phyloP scores from a whole-genome alignment of 2,888 invertebrate genomes.

The Nipponacmea schrenckii region DNA sequence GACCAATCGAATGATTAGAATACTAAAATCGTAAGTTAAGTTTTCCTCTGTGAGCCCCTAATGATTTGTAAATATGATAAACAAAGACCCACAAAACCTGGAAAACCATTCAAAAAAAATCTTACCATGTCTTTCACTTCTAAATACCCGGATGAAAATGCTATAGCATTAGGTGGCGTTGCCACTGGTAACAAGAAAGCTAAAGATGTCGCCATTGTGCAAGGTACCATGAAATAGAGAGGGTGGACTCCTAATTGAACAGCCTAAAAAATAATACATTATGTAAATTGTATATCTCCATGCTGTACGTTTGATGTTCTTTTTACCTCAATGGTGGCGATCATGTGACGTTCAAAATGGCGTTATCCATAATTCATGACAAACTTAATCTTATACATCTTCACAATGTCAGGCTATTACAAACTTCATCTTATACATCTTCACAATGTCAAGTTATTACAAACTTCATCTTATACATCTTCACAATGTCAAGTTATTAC shows the following conservation, averaged over 20 bases:
- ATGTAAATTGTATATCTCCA: neutral
- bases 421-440: no score
- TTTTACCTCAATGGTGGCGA: neutral
- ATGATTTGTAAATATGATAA: no score
- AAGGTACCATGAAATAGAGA: conserved; percentile 89
- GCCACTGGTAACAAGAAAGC: conserved; percentile 92
- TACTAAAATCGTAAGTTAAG: neutral
- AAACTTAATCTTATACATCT: no score
- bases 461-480: no score
- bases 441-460: no score
- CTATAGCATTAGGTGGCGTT: conserved; percentile 95
- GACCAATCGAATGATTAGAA: neutral
- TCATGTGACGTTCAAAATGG: no score
- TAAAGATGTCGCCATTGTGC: conserved; percentile 88
- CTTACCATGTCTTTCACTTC: conserved; percentile 67
- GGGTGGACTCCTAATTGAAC: conserved; percentile 77
- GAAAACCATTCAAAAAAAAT: no score
- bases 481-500: no score
- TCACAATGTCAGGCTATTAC: no score
- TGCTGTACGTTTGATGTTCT: neutral
- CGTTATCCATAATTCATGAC: no score
- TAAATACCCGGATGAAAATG: conserved; percentile 73
- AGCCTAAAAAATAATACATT: conserved; percentile 37
- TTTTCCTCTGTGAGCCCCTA: no score
- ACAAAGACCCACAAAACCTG: no score